Conservation (phyloP, 2,888 invertebrate species). For the Phymatocera aterrima region DNA sequence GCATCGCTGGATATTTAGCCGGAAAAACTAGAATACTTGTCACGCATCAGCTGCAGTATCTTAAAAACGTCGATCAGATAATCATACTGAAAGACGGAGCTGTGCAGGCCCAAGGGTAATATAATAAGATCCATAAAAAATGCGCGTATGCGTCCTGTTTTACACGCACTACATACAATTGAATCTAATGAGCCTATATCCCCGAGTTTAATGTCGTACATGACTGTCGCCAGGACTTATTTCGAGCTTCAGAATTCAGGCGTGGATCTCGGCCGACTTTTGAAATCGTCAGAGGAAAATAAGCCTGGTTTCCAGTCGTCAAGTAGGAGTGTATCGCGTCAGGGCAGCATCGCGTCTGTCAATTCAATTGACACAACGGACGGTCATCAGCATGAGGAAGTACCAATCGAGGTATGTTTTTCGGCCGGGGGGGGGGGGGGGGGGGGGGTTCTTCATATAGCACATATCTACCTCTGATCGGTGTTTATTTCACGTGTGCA, state of each 20-base stretch:
- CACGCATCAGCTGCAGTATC: slow-evolving; percentile 80
- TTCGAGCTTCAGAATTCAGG: slow-evolving; percentile 84
- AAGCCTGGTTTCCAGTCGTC: slow-evolving; percentile 55
- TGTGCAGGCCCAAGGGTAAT: slow-evolving; percentile 64
- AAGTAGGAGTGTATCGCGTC: slow-evolving; percentile 64
- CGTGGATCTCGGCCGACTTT: slow-evolving; percentile 85
- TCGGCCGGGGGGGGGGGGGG: neutral
- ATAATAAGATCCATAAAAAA: neutral
- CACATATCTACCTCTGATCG: too few species aligned
- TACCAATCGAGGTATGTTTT: slow-evolving; percentile 63
- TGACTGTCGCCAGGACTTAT: slow-evolving; percentile 76
- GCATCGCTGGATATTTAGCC: slow-evolving; percentile 79
- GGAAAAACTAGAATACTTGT: slow-evolving; percentile 77
- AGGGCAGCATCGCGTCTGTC: slow-evolving; percentile 67
- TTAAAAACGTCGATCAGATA: slow-evolving; percentile 70
- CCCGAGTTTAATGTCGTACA: neutral
- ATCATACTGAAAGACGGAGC: slow-evolving; percentile 70
- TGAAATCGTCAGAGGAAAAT: slow-evolving; percentile 76
- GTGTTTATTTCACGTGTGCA: neutral
- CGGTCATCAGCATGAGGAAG: slow-evolving; percentile 55
- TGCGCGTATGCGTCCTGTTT: neutral
- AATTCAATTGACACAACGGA: slow-evolving; percentile 66
- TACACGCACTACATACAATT: neutral
- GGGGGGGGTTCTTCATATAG: too few species aligned
- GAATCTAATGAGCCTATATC: neutral